Evolutionary conservation across 2,797 vertebrate genomes (phyloP).

Genomic region (Myotis pilosus): DNA sequence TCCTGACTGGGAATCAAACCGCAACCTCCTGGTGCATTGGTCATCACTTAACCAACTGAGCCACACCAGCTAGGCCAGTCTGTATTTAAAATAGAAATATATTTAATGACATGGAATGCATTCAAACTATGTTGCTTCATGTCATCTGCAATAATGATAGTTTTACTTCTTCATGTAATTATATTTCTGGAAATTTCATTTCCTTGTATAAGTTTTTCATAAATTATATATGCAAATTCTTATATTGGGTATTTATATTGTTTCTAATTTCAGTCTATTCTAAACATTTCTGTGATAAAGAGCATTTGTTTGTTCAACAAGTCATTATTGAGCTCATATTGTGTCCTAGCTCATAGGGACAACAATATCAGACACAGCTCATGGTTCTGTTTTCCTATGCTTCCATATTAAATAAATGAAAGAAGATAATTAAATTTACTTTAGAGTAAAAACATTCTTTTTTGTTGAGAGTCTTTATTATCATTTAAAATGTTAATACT

Average conservation of each 20-base stretch:
- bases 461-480: not conserved
- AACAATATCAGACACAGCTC: not conserved
- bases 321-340: not conserved
- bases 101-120: no score
- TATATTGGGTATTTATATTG: not conserved
- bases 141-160: no score
- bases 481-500: not conserved
- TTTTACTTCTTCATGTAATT: no score
- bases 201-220: not conserved
- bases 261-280: not conserved
- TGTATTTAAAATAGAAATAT: not conserved
- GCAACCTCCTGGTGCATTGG: not conserved
- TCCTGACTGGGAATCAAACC: not conserved
- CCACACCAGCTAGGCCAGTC: not conserved
- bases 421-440: not conserved
- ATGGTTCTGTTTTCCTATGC: not conserved
- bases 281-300: not conserved
- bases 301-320: not conserved
- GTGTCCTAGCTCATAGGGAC: not conserved
- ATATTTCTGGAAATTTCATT: not conserved
- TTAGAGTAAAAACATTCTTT: not conserved
- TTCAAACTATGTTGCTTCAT: not conserved
- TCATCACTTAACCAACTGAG: not conserved
- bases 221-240: not conserved
- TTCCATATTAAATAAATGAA: constrained; percentile 30